Base-by-base conservation (phyloP, 2,113 vertebrate genomes). In the Thymallus thymallus region DNA sequence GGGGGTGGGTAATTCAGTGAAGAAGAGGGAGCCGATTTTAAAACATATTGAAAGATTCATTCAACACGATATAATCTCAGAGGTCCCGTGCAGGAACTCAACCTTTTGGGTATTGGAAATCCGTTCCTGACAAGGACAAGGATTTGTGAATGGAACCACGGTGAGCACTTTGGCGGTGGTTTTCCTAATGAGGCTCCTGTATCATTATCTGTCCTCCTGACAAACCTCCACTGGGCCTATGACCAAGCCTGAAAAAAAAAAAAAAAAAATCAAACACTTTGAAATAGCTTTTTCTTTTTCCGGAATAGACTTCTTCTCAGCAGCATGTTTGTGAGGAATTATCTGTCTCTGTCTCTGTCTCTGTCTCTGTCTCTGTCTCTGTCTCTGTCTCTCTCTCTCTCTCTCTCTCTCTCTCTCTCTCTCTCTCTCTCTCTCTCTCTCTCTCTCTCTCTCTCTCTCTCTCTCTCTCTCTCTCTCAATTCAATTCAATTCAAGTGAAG, bases 1-100 rank as follows among this genome's bases (percentile, higher is more conserved):
- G n/a, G n/a, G n/a, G n/a, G n/a, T n/a, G n/a, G n/a, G n/a, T 89
- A 81, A 90, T 86, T 87, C 75, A 79, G 71, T 72, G 0, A 35
- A 72, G 74, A 55, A 67, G 16, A 30, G 63, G 35, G 79, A 72
- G 64, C 24, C 62, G 72, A 65, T 66, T 64, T 62, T 58, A 71
- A 79, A 80, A 51, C 46, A 65, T 16, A 75, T 72, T 76, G 79
- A 86, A 79, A 64, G 83, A 82, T 74, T 84, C 83, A 75, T 72
- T 18, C 20, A 29, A 55, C 35, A 51, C 71, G 69, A 60, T 66
- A 62, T 72, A 76, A 84, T 78, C 76, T 55, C 45, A 69, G 74
- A 23, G 18, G 55, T 3, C 13, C 77, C 65, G 73, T 79, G 56
- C 75, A 66, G 56, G 46, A 65, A 62, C 51, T 72, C 22, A 9